Evolutionary conservation across 1,140 invertebrate genomes (phyloP), one percentile per base, ranked within the genome.

Genomic region (Pachypsylla venusta): DNA sequence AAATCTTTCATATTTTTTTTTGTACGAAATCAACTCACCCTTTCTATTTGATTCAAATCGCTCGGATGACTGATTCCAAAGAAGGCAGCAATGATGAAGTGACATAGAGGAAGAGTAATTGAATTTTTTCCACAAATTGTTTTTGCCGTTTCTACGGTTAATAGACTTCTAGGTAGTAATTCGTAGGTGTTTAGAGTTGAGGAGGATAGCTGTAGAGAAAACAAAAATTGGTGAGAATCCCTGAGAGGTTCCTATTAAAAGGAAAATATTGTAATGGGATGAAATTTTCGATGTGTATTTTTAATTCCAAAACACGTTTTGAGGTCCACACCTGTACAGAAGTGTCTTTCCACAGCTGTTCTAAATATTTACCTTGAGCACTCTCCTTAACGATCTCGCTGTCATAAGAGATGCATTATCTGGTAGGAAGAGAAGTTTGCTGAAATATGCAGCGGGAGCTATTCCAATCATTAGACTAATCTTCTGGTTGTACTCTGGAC

Each of bases 401-500:
- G 39, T 59, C 53, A 56, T 58, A 14, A 57, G 54, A 25, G 60
- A 61, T n/a, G 19, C 40, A 25, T 59, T 48, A 39, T 26, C 48
- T 20, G 10, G 48, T 39, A 53, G 28, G 39, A 48, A 48, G 7
- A 40, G 12, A 12, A 54, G 42, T 16, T 35, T 39, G 19, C 60
- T 56, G 5, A 70, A 53, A 57, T 62, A 73, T 1, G 72, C 70
- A 0, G 76, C 71, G 2, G 62, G 62, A 4, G 62, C 77, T 28
- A 79, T 59, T 1, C 72, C 72, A 53, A 76, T 65, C 54, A 64
- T 61, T 0, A 63, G 56, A n/a, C 35, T 63, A 5, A 78, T 69
- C 66, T 75, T 77, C 2, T 70, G 61, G 62, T 77, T 77, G 59
- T 77, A 77, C 35, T 79, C 71, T 0, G 78, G 76, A 25, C 70